Evolutionary conservation across 1,140 invertebrate species (phyloP).

Genomic region (Chymomyza costata): DNA sequence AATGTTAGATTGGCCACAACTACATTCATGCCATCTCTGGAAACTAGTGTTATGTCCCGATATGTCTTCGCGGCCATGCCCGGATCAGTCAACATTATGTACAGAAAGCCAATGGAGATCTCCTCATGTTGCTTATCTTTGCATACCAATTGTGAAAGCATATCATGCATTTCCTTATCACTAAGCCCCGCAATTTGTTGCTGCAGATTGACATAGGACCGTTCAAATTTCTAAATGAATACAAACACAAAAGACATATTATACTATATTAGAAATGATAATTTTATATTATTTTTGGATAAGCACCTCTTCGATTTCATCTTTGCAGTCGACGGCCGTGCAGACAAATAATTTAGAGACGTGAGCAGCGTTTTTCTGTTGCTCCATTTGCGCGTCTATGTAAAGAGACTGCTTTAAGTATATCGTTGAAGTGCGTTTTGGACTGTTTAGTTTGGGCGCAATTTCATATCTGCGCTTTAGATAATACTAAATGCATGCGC

Average conservation of each 20-base stretch:
- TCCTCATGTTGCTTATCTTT: slow-evolving; percentile 94
- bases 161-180: slow-evolving; percentile 95
- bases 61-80: slow-evolving; percentile 89
- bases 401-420: slow-evolving; percentile 24
- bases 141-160: slow-evolving; percentile 89
- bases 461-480: slow-evolving; percentile 31
- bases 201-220: slow-evolving; percentile 85
- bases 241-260: not conserved
- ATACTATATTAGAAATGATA: not conserved
- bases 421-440: slow-evolving; percentile 4
- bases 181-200: slow-evolving; percentile 87
- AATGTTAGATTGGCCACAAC: slow-evolving; percentile 88
- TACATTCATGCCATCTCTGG: slow-evolving; percentile 89
- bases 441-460: slow-evolving; percentile 22
- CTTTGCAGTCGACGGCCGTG: slow-evolving; percentile 64
- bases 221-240: slow-evolving; percentile 90
- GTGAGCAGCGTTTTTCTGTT: slow-evolving; percentile 54
- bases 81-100: slow-evolving; percentile 92
- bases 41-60: slow-evolving; percentile 91
- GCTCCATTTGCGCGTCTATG: slow-evolving; percentile 48
- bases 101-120: slow-evolving; percentile 91
- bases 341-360: slow-evolving; percentile 70
- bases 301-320: slow-evolving; percentile 71
- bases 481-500: slow-evolving; percentile 23
- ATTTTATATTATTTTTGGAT: no score